Percentiles rank a stretch among this genome's conserved stretches.
Evolutionary conservation across 2,113 vertebrate genomes (phyloP).

Genomic region (Lophius piscatorius): DNA sequence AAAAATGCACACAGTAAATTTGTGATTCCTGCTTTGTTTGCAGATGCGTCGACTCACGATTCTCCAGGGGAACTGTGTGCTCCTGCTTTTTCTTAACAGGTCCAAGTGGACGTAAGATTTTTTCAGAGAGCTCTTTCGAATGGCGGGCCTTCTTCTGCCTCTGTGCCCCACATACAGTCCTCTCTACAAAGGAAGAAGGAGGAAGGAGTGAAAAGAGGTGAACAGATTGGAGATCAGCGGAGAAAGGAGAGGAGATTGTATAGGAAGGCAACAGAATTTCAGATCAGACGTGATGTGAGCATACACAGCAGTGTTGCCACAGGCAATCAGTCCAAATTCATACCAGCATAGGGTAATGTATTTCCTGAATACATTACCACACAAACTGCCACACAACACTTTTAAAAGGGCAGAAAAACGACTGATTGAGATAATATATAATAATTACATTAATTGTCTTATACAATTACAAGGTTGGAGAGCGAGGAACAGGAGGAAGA

Average conservation of each 20-base stretch:
- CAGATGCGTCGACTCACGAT: constrained; percentile 51
- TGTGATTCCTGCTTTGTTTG: constrained; percentile 27
- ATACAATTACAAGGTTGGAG: constrained; percentile 43
- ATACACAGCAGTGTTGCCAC: constrained; percentile 52
- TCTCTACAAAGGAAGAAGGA: constrained; percentile 55
- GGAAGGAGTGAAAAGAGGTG: constrained; percentile 12
- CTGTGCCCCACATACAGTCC: constrained; percentile 64
- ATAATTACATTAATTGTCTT: too few relatives aligned
- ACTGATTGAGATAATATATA: constrained; percentile 19
- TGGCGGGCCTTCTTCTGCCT: constrained; percentile 81
- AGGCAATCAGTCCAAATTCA: constrained; percentile 56
- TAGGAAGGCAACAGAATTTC: constrained; percentile 53
- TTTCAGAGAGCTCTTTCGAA: constrained; percentile 77
- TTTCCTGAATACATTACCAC: constrained; percentile 24
- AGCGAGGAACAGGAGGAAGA: constrained; percentile 22
- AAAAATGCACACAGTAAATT: neutral
- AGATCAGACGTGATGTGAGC: constrained; percentile 62
- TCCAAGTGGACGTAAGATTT: constrained; percentile 73
- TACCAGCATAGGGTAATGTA: constrained; percentile 45
- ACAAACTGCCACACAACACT: constrained; percentile 21
- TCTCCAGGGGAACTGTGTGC: constrained; percentile 62
- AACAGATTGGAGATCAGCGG: constrained; percentile 61
- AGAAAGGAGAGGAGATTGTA: constrained; percentile 25
- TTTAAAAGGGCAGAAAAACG: constrained; percentile 45
- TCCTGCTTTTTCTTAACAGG: constrained; percentile 74